Evolutionary conservation across 2,113 vertebrate species (phyloP).

Genomic region (Bagarius yarrelli): DNA sequence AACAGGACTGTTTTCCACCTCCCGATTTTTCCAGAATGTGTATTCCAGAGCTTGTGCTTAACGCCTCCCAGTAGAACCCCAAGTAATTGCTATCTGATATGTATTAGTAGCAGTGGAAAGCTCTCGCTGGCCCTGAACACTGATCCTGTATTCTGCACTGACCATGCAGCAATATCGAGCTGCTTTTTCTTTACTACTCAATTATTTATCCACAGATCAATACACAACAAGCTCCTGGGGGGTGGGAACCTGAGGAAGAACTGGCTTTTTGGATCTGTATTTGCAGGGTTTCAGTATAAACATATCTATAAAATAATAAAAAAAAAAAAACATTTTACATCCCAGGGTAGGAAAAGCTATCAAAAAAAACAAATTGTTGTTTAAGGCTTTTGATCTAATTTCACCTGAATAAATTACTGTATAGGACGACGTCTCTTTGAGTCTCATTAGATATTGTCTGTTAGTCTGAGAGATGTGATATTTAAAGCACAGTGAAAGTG

Average conservation of each 20-base stretch:
- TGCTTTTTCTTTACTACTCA: constrained; percentile 69
- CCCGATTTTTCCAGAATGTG: constrained; percentile 29
- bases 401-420: constrained; percentile 51
- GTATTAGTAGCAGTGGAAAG: constrained; percentile 34
- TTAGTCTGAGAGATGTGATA: constrained; percentile 52
- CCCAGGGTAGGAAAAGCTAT: constrained; percentile 56
- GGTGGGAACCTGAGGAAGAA: constrained; percentile 54
- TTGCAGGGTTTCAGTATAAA: constrained; percentile 45
- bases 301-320: constrained; percentile 46
- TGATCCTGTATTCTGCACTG: constrained; percentile 59
- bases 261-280: constrained; percentile 72
- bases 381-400: background rate
- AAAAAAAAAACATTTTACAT: constrained; percentile 57
- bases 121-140: constrained; percentile 34
- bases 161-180: constrained; percentile 54
- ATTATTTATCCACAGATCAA: constrained; percentile 74
- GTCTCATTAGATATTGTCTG: constrained; percentile 67
- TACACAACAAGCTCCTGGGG: constrained; percentile 63
- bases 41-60: constrained; percentile 28
- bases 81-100: constrained; percentile 39
- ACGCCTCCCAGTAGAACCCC: constrained; percentile 24
- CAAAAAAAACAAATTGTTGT: constrained; percentile 1
- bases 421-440: constrained; percentile 26
- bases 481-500: constrained; percentile 55
- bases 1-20: constrained; percentile 25